Conservation (phyloP, 2,113 vertebrate genomes). For the Oryzias woworae region DNA sequence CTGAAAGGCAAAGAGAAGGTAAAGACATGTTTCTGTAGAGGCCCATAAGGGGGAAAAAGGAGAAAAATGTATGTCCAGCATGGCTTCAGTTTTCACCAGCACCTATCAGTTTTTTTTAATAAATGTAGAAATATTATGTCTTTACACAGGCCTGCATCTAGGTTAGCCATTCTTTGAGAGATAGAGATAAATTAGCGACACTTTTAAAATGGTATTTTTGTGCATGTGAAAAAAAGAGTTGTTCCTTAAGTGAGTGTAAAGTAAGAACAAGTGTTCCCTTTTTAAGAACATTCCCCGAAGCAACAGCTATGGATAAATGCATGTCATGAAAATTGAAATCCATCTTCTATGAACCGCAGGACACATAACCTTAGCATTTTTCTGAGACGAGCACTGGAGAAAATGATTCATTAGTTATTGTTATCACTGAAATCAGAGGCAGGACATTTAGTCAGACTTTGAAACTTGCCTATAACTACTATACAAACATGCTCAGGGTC, state of each 20-base stretch:
- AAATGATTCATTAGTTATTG: background rate
- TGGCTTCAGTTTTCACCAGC: conserved; percentile 14
- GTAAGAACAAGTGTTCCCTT: background rate
- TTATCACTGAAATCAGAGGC: conserved; percentile 3
- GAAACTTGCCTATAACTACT: too few species aligned
- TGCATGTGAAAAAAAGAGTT: too few species aligned
- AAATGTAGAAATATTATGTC: too few species aligned
- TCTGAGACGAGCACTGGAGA: conserved; percentile 1
- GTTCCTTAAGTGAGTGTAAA: background rate
- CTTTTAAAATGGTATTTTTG: too few species aligned
- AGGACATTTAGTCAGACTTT: background rate
- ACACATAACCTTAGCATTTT: conserved; percentile 3
- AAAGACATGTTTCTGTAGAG: conserved; percentile 16
- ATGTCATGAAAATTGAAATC: too few species aligned
- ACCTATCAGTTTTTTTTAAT: too few species aligned
- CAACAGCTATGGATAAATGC: conserved; percentile 1
- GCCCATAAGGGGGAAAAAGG: conserved; percentile 1
- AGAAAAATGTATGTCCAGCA: conserved; percentile 21
- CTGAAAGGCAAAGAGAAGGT: conserved; percentile 29
- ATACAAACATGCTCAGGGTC: too few species aligned
- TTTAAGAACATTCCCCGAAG: conserved; percentile 10
- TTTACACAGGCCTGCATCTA: too few species aligned
- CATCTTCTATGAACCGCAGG: conserved; percentile 6
- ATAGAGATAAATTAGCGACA: too few species aligned
- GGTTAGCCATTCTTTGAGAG: too few species aligned